Base-by-base conservation (phyloP, 2,797 vertebrate genomes). In the Knipowitschia caucasica region DNA sequence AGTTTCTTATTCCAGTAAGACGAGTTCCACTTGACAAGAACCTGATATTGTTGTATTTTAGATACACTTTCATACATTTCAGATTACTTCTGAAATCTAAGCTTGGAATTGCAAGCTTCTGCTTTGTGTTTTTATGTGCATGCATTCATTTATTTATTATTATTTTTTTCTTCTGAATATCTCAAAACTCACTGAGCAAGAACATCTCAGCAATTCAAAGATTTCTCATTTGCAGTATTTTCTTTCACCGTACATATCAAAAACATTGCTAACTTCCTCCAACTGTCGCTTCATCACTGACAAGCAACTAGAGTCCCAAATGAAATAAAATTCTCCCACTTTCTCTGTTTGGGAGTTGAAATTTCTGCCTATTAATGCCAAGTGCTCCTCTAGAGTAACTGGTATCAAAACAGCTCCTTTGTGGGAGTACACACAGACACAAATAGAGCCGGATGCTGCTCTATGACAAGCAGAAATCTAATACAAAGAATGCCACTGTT, bases 351-450 rank as follows among this genome's bases (percentile, higher is more conserved):
- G 39, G 39, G 52, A 42, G 51, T 31, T 50, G 46, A 67, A 65
- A 71, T 55, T 70, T 49, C 46, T 39, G 62, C 69, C 73, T 59
- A 67, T 67, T 44, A 70, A 65, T 68, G 68, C 14, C 8, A 21
- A 31, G 44, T 60, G 60, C 62, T 62, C 63, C 82, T 75, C 66
- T 38, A 54, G 72, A 80, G 71, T 56, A 44, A 54, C 76, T 70
- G 38, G 42, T 79, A 79, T 84, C 69, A 88, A 79, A 87, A 80
- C 68, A 75, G 50, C 53, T 62, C 81, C 62, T 75, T 69, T 69
- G 71, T 82, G 60, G 75, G 53, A 77, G 77, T 66, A 59, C 26
- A 20, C 52, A 61, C 23, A 47, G 38, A 68, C 47, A 60, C 34
- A 64, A 59, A 72, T 53, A 70, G 44, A 69, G 71, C 59, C 15